phyloP scores from a whole-genome alignment of 2,113 vertebrate genomes.

The Bufo bufo region DNA sequence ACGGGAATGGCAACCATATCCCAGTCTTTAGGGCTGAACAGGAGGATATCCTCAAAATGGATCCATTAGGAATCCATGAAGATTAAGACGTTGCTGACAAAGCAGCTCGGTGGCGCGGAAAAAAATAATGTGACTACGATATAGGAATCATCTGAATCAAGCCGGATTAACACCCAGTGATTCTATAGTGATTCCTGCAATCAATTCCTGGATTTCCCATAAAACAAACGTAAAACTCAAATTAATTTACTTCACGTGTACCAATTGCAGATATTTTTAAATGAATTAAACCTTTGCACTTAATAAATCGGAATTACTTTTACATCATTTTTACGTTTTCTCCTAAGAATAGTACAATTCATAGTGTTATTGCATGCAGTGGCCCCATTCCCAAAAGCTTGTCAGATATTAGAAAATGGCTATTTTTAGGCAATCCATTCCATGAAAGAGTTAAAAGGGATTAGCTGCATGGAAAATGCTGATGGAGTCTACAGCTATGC shows the following conservation, averaged over 20 bases:
- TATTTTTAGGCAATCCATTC: slow-evolving; percentile 45
- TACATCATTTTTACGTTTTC: too few species aligned
- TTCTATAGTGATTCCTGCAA: not conserved
- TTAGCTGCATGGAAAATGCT: slow-evolving; percentile 66
- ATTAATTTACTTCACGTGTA: not conserved
- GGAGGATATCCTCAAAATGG: not conserved
- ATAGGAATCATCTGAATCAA: not conserved
- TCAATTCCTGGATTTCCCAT: not conserved
- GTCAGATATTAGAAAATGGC: not conserved
- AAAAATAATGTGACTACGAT: not conserved
- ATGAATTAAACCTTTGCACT: not conserved
- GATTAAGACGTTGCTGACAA: not conserved
- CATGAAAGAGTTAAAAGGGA: slow-evolving; percentile 69
- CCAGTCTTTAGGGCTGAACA: not conserved
- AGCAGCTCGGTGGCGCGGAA: not conserved
- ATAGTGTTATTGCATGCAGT: not conserved
- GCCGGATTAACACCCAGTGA: not conserved
- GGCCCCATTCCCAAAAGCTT: not conserved
- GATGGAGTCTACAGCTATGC: slow-evolving; percentile 61
- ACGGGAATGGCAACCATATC: not conserved
- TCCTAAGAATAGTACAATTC: not conserved
- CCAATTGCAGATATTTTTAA: not conserved
- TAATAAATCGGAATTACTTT: too few species aligned
- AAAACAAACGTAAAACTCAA: not conserved
- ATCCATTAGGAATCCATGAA: not conserved